Evolutionary conservation across 2,888 invertebrate genomes (phyloP).

Genomic region (Coecobrya sp.): DNA sequence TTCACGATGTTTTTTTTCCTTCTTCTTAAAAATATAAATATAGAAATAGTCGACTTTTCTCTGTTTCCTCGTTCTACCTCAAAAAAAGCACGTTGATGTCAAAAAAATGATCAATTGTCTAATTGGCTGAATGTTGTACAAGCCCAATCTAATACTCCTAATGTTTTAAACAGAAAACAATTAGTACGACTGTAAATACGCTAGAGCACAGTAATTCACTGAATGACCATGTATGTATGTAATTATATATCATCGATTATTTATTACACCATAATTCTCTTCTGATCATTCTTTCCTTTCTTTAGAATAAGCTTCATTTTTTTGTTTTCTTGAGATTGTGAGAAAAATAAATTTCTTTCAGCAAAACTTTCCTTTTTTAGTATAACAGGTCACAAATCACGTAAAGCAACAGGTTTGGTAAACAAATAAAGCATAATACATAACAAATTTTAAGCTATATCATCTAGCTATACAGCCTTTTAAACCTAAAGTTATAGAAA

Average conservation of each 20-base stretch:
- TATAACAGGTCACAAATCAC: conserved; percentile 56
- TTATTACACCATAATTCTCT: not conserved
- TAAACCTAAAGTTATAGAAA: not conserved
- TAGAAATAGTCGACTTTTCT: conserved; percentile 67
- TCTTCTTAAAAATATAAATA: conserved; percentile 66
- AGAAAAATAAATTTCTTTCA: conserved; percentile 4
- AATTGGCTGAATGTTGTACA: not conserved
- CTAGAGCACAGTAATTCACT: conserved; percentile 47
- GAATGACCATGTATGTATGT: not conserved
- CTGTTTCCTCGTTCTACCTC: not conserved
- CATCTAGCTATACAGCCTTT: no score
- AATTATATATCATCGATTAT: not conserved
- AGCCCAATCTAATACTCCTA: not conserved
- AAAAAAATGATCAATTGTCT: not conserved
- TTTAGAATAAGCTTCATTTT: conserved; percentile 16
- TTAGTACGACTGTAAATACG: not conserved
- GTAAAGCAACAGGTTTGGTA: conserved; percentile 62
- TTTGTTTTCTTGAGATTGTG: conserved; percentile 12
- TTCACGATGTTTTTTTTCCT: not conserved
- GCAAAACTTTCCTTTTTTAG: not conserved
- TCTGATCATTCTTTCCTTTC: not conserved
- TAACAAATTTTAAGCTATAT: not conserved
- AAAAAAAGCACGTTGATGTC: conserved; percentile 11
- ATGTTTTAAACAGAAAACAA: not conserved
- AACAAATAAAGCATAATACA: conserved; percentile 32